Base-by-base conservation (phyloP, 2,888 invertebrate genomes). In the Leptopilina drosophilae region DNA sequence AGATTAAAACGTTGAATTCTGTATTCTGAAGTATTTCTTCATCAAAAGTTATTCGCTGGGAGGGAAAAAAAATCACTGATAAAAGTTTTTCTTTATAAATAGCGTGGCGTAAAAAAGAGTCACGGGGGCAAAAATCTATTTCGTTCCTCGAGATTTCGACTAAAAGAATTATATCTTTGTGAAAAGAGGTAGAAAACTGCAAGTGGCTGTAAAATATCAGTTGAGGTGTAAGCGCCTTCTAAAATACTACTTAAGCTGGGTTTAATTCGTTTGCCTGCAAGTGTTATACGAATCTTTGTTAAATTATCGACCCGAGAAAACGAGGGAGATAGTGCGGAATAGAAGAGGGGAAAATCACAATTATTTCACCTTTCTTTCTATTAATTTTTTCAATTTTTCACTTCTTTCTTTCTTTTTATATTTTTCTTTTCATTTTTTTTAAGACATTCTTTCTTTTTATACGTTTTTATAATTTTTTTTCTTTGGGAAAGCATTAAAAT, bases 1-100 rank as follows among this genome's bases (percentile, higher is more conserved):
- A 73, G 73, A 73, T 73, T 73, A 73, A 73, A 73, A 73, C 56
- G 33, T 33, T 73, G 73, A 73, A 73, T 53, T 56, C 73, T 73
- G 53, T 56, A 56, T 56, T 33, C 33, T 73, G 53, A 33, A 56
- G 73, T 33, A 73, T 73, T 73, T 73, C 73, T 73, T 73, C 73
- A 73, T 73, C 40, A 33, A 73, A 33, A 73, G n/a, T 33, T 56
- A 56, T 53, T 73, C 56, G 40, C 53, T n/a, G 33, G n/a, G 40
- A 56, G 40, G 40, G 56, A 73, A 53, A 73, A 56, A n/a, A 26
- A 56, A 73, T 73, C 7, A 59, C 53, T 67, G 67, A 46, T 49
- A 56, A 73, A 73, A 73, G 73, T 73, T 73, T 56, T 56, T 53
- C 33, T 56, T 53, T 56, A 26, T 73, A 73, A 73, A 56, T 33